Evolutionary conservation across 2,888 invertebrate species (phyloP).

Genomic region (Lycophotia porphyrea): DNA sequence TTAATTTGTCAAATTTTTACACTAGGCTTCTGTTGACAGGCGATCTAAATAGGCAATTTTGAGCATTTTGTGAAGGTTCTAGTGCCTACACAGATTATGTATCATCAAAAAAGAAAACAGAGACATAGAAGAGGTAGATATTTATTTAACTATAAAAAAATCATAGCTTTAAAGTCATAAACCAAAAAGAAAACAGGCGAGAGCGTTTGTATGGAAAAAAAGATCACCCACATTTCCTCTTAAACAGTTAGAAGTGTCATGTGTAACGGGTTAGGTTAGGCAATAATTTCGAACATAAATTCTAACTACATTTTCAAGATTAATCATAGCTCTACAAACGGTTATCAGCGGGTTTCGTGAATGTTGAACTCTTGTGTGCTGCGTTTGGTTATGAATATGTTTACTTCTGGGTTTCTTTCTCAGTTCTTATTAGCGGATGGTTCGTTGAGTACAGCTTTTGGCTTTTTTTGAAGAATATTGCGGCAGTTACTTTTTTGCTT

Average conservation of each 20-base stretch:
- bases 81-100: too few species aligned
- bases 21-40: too few species aligned
- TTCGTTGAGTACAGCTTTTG: neutral
- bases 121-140: too few species aligned
- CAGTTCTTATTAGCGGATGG: neutral
- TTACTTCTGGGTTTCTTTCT: neutral
- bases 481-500: neutral
- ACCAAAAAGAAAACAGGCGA: too few species aligned
- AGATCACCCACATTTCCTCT: too few species aligned
- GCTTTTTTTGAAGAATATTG: neutral
- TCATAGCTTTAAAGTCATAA: too few species aligned
- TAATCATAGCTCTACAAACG: constrained; percentile 27
- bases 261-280: neutral
- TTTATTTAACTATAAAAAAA: too few species aligned
- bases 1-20: too few species aligned
- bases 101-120: too few species aligned
- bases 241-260: constrained; percentile 2
- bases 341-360: neutral
- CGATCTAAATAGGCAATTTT: too few species aligned
- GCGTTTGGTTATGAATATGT: neutral
- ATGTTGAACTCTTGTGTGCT: neutral
- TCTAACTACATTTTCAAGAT: constrained; percentile 26
- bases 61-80: too few species aligned
- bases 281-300: constrained; percentile 18
- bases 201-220: too few species aligned